Evolutionary conservation across 2,113 vertebrate species (phyloP), one percentile per base, ranked within the genome.

Genomic region (Addax nasomaculatus): DNA sequence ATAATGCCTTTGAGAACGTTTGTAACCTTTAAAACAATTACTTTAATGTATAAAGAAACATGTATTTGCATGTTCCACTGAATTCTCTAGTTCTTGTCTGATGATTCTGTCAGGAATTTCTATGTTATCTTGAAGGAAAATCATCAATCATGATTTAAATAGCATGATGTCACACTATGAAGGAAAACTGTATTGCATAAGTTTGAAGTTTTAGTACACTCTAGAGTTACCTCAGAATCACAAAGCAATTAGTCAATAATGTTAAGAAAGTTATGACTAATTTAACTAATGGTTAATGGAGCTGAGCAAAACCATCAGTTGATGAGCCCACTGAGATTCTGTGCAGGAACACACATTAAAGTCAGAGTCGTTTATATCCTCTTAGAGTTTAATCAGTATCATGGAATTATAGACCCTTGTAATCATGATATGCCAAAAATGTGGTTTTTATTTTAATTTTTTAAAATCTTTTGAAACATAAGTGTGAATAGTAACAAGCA

Each of bases 211-310:
- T 98, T 97, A 98, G 89, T 97, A 73, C 97, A 97, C 98, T 98
- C 98, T 98, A 17, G 97, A 98, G 97, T 96, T 99, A 98, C 84
- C 53, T 94, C 86, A 97, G 89, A 98, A 93, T 98, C 98, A 98
- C 98, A 98, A 98, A 98, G 96, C 98, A 99, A 99, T 99, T 99
- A 99, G 64, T 89, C 95, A 98, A 98, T 99, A 98, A 98, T 97
- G 96, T 98, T 98, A 98, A 98, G 70, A 98, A 99, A 98, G 98
- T 98, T 98, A 99, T 98, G 98, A 98, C 85, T 98, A 99, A 99
- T 99, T 99, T 98, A 99, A 98, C 98, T 98, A 98, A 98, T 98
- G 97, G 89, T 98, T 98, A 98, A 99, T 98, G 97, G 98, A 98
- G 98, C 96, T 88, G 96, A 97, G 95, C 98, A 98, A 98, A 51